These are phyloP conservation scores for Myopa testacea DNA, from an alignment of 2,888 invertebrate genomes.

Conservation along the genomic window DNA sequence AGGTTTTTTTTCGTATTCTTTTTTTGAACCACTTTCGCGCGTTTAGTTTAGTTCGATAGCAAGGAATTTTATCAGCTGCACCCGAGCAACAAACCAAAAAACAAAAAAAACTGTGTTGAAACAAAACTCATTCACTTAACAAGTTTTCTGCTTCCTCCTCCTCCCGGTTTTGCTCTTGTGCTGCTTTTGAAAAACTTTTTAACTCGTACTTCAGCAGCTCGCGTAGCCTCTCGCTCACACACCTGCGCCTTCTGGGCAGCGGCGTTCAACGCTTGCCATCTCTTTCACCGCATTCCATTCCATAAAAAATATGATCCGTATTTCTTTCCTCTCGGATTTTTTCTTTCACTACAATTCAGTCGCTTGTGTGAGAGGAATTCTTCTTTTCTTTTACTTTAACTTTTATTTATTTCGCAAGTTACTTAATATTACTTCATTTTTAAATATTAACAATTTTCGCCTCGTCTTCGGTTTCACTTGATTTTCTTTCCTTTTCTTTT, in stretches of 20 bases:
- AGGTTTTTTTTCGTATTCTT: not conserved
- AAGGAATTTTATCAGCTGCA: not conserved
- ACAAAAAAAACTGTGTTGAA: not conserved
- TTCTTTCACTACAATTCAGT: not conserved
- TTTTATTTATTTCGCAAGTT: not conserved
- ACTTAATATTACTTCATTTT: not conserved
- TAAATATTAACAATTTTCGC: not conserved
- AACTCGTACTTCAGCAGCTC: slow-evolving; percentile 11
- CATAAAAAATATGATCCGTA: slow-evolving; percentile 51
- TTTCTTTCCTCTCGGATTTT: slow-evolving; percentile 30
- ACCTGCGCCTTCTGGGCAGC: slow-evolving; percentile 44
- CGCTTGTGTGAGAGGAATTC: not conserved
- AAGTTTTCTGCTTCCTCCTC: slow-evolving; percentile 32
- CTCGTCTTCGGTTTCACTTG: slow-evolving; percentile 11
- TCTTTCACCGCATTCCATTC: slow-evolving; percentile 65
- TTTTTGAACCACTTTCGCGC: not conserved
- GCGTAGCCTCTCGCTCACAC: slow-evolving; percentile 47
- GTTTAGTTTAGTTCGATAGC: not conserved
- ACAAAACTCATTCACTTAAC: slow-evolving; percentile 18
- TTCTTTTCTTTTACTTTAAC: not conserved
- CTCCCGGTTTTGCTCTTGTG: not conserved
- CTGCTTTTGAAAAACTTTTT: not conserved
- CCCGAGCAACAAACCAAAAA: not conserved
- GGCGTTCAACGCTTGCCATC: slow-evolving; percentile 50
- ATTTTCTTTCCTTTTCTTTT: not conserved